A percentile compares a stretch with the other conserved stretches of the same genome.
These are phyloP conservation scores for Leptestheria dahalacensis DNA, from an alignment of 1,140 invertebrate species.

Conservation along the genomic window DNA sequence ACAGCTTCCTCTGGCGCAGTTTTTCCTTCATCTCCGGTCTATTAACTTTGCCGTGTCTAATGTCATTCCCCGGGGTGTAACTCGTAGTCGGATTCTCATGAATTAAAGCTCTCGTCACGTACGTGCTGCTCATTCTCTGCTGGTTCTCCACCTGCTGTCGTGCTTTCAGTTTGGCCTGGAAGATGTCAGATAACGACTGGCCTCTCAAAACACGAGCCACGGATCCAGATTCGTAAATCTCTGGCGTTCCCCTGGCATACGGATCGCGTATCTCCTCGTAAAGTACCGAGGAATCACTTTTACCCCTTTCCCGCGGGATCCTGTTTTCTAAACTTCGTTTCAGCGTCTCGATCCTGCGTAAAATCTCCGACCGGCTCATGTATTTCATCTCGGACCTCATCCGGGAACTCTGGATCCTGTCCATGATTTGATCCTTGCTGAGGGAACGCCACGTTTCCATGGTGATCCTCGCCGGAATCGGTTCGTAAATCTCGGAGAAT, in stretches of 20 bases:
- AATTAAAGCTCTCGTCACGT: slow-evolving; percentile 7
- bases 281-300: background rate
- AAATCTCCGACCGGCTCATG: slow-evolving; percentile 20
- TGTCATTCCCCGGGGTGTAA: background rate
- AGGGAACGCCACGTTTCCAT: slow-evolving; percentile 20
- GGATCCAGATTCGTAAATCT: background rate
- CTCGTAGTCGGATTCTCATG: background rate
- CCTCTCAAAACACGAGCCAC: background rate
- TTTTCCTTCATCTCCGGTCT: background rate
- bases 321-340: background rate
- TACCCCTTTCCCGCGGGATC: background rate
- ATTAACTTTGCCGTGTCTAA: background rate
- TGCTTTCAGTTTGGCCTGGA: slow-evolving; percentile 12
- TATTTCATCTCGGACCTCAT: slow-evolving; percentile 17
- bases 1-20: background rate
- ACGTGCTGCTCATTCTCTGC: background rate
- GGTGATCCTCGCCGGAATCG: slow-evolving; percentile 20
- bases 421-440: slow-evolving; percentile 19
- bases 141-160: background rate
- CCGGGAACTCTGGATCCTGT: slow-evolving; percentile 17
- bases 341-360: slow-evolving; percentile 16
- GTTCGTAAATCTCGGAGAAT: slow-evolving; percentile 24
- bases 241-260: background rate
- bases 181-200: slow-evolving; percentile 10
- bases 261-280: background rate